A percentile compares a stretch with the other conserved stretches of the same genome.
phyloP scores from a whole-genome alignment of 2,888 invertebrate species.

The Apodemia hepburni region DNA sequence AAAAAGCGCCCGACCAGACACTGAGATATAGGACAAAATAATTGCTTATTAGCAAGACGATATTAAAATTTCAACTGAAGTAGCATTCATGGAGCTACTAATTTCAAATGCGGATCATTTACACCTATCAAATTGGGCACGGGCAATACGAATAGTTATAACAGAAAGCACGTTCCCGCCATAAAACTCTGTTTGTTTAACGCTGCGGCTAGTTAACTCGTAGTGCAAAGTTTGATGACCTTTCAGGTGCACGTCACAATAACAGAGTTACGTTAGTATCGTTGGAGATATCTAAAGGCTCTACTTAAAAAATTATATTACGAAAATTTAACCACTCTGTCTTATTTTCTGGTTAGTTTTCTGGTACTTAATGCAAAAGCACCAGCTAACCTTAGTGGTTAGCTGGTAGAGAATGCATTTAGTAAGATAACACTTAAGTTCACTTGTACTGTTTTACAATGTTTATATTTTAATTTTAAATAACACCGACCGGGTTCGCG shows the following conservation, averaged over 20 bases:
- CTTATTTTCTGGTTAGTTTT: too few relatives aligned
- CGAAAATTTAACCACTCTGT: too few relatives aligned
- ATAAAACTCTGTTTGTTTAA: constrained; percentile 8
- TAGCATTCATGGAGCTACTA: neutral
- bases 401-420: too few relatives aligned
- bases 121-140: constrained; percentile 1
- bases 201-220: constrained; percentile 8
- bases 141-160: neutral
- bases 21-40: neutral
- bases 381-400: too few relatives aligned
- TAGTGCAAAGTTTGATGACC: constrained; percentile 14
- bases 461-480: too few relatives aligned
- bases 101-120: constrained; percentile 4
- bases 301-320: neutral
- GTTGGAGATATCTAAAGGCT: neutral
- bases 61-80: neutral
- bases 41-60: neutral
- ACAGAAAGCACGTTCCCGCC: constrained; percentile 4
- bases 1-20: too few relatives aligned
- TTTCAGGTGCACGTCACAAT: constrained; percentile 4
- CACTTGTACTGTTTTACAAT: too few relatives aligned
- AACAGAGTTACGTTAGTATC: neutral
- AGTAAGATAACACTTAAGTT: too few relatives aligned
- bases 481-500: too few relatives aligned
- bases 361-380: too few relatives aligned